Percentiles rank a stretch among this genome's conserved stretches.
These are phyloP conservation scores for Ceratina australensis DNA, from an alignment of 1,140 invertebrate genomes.

Conservation along the genomic window DNA sequence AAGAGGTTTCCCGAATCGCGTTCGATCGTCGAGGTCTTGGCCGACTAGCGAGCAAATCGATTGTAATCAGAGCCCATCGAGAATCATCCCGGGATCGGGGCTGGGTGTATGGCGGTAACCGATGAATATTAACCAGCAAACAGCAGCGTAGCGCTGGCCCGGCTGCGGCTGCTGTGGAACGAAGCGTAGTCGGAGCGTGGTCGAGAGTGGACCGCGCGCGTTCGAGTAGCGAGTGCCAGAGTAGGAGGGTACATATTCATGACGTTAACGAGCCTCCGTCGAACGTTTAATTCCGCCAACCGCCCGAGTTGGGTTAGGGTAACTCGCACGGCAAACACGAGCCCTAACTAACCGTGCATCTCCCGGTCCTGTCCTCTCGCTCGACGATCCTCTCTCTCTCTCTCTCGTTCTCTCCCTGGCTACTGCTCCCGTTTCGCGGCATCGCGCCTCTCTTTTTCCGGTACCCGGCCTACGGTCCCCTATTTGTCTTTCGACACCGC, in stretches of 20 bases:
- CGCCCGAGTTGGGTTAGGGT: constrained; percentile 78
- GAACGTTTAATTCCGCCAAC: constrained; percentile 81
- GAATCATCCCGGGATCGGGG: constrained; percentile 71
- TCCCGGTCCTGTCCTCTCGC: constrained; percentile 64
- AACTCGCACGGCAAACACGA: constrained; percentile 80
- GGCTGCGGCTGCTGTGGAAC: constrained; percentile 47
- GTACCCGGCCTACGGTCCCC: constrained; percentile 56
- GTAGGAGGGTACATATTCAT: constrained; percentile 81
- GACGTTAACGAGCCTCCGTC: constrained; percentile 80
- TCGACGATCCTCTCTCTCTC: constrained; percentile 19
- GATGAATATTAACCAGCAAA: constrained; percentile 81
- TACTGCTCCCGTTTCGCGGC: constrained; percentile 39
- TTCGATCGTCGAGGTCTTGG: constrained; percentile 18
- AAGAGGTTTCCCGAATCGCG: background rate
- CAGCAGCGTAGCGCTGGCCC: constrained; percentile 34
- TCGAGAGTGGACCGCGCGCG: constrained; percentile 62
- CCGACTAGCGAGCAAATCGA: constrained; percentile 69
- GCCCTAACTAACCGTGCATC: constrained; percentile 79
- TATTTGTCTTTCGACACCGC: constrained; percentile 75
- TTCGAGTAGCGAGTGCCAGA: constrained; percentile 62
- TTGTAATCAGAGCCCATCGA: constrained; percentile 70
- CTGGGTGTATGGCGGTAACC: constrained; percentile 61
- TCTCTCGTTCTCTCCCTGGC: constrained; percentile 10
- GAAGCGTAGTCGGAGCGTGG: constrained; percentile 53
- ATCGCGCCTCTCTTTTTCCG: constrained; percentile 40